Conservation (phyloP, 2,888 invertebrate genomes). For the Volucella zonaria region DNA sequence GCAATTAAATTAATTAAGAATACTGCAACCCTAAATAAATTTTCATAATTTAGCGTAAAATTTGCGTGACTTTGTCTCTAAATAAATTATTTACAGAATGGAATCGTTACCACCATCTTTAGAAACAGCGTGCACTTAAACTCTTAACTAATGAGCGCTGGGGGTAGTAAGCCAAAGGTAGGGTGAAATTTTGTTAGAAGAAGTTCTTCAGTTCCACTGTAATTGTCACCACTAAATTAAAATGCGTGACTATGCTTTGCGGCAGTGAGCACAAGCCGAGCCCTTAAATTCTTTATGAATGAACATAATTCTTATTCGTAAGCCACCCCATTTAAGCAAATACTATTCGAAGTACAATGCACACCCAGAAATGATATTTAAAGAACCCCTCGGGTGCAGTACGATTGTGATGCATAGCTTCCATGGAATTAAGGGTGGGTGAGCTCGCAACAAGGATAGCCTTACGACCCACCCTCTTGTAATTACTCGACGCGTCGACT, state of each 20-base stretch:
- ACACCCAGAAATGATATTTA: conserved; percentile 23
- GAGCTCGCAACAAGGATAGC: neutral
- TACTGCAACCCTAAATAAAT: conserved; percentile 3
- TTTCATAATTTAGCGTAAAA: conserved; percentile 24
- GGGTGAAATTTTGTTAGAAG: too few species aligned
- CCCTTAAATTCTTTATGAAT: neutral
- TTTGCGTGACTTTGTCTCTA: conserved; percentile 19
- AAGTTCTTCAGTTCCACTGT: too few species aligned
- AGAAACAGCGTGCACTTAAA: neutral
- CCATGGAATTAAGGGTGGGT: too few species aligned
- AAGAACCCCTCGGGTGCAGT: neutral
- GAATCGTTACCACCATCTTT: conserved; percentile 9
- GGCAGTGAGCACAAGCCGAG: neutral
- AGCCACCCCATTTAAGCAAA: conserved; percentile 6
- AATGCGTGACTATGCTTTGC: conserved; percentile 11
- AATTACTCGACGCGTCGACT: conserved; percentile 15
- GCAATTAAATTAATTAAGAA: neutral
- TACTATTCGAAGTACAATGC: neutral
- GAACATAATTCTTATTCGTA: neutral
- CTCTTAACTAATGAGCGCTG: neutral
- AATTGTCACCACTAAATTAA: neutral
- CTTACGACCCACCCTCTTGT: conserved; percentile 14
- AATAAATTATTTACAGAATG: conserved; percentile 13
- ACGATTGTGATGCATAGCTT: neutral
- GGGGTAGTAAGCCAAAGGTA: too few species aligned